phyloP scores from a whole-genome alignment of 2,797 vertebrate species.

The Tinamus major region DNA sequence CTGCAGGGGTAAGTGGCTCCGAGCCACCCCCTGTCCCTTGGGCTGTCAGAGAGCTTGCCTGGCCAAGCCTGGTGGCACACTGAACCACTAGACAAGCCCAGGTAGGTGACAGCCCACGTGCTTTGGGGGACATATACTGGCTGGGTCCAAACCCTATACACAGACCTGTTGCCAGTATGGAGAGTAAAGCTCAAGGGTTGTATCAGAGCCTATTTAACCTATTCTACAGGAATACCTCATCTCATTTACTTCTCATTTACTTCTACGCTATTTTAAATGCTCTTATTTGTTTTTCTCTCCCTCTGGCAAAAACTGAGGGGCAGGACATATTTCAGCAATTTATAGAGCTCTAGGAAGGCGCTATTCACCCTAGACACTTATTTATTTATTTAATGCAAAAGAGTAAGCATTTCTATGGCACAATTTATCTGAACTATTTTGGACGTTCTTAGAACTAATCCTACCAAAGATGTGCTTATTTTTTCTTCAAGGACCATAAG shows the following conservation, averaged over 20 bases:
- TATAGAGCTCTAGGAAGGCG: background rate
- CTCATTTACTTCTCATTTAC: background rate
- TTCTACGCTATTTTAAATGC: background rate
- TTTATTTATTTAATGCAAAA: background rate
- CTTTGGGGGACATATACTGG: background rate
- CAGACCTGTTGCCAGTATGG: background rate
- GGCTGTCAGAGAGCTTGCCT: background rate
- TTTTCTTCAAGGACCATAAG: background rate
- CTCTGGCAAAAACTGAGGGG: background rate
- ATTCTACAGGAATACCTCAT: background rate
- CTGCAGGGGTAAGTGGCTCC: background rate
- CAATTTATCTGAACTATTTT: background rate
- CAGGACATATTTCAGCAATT: background rate
- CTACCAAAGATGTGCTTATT: background rate
- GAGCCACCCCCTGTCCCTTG: accelerated
- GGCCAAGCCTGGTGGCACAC: background rate
- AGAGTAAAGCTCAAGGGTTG: background rate
- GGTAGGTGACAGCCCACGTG: background rate
- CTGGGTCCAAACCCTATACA: accelerated
- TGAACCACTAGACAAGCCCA: background rate
- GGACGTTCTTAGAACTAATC: background rate
- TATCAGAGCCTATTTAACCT: background rate
- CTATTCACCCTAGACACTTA: background rate
- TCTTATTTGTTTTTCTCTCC: background rate
- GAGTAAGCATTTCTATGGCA: background rate